Conservation (phyloP, 2,113 vertebrate species). For the Brienomyrus longianalis region DNA sequence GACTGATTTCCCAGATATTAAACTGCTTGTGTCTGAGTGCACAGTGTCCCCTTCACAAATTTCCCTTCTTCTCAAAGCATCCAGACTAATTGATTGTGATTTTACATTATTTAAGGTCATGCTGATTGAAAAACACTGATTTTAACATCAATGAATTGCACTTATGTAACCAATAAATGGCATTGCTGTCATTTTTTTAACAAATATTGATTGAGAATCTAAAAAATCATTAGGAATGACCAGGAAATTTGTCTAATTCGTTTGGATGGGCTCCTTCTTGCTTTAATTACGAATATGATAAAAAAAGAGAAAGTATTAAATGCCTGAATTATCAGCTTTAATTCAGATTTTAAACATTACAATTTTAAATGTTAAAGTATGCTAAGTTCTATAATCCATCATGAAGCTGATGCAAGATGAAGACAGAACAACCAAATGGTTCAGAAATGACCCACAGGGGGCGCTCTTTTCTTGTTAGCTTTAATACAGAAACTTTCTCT, state of each 20-base stretch:
- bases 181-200: not conserved
- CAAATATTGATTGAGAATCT: not conserved
- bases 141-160: not conserved
- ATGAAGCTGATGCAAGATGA: constrained; percentile 17
- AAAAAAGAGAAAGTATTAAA: not conserved
- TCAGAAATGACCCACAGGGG: constrained; percentile 42
- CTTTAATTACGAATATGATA: not conserved
- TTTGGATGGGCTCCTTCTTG: not conserved
- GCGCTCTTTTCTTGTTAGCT: constrained; percentile 43
- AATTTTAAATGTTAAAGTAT: constrained; percentile 15
- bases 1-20: not conserved
- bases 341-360: constrained; percentile 28
- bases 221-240: not conserved
- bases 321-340: constrained; percentile 31
- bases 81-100: not conserved
- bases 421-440: not conserved
- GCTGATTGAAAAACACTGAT: not conserved
- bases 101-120: not conserved
- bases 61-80: not conserved
- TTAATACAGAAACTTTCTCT: not conserved
- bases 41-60: not conserved
- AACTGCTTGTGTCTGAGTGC: not conserved
- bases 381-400: constrained; percentile 13
- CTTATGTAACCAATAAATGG: not conserved
- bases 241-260: not conserved